Percentiles rank a stretch among this genome's conserved stretches.
Conservation (phyloP, 2,888 invertebrate genomes). For the Melitaea athalia region DNA sequence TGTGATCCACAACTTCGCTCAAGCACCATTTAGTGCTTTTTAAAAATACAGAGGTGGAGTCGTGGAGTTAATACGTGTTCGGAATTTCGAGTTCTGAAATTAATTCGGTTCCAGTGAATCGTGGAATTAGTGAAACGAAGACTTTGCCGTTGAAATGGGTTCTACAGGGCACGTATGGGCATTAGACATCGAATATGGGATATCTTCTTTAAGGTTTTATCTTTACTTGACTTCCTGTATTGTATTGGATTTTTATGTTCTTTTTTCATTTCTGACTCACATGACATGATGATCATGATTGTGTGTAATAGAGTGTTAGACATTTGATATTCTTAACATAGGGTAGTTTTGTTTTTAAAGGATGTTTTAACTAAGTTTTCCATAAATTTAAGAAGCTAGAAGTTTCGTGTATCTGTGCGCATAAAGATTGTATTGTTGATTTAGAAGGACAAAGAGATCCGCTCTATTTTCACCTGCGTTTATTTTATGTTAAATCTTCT, state of each 20-base stretch:
- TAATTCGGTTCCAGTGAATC: slow-evolving; percentile 37
- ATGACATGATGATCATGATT: no score
- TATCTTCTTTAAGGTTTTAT: slow-evolving; percentile 18
- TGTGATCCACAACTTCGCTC: slow-evolving; percentile 29
- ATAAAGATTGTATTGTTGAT: no score
- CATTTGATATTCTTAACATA: no score
- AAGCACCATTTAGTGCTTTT: slow-evolving; percentile 36
- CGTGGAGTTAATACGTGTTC: slow-evolving; percentile 35
- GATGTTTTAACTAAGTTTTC: no score
- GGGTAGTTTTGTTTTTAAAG: no score
- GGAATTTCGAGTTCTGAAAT: slow-evolving; percentile 37
- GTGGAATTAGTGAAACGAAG: slow-evolving; percentile 35
- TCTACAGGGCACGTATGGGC: slow-evolving; percentile 23
- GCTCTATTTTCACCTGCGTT: no score
- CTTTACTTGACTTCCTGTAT: background rate
- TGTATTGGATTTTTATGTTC: background rate
- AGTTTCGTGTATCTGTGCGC: no score
- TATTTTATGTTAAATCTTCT: no score
- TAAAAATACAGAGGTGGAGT: slow-evolving; percentile 36
- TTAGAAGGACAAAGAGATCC: no score
- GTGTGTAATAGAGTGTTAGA: no score
- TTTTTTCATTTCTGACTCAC: no score
- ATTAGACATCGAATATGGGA: slow-evolving; percentile 15
- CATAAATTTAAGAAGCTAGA: no score
- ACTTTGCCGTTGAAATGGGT: slow-evolving; percentile 29